Evolutionary conservation across 2,113 vertebrate genomes (phyloP).

Genomic region (Dasyprocta punctata): DNA sequence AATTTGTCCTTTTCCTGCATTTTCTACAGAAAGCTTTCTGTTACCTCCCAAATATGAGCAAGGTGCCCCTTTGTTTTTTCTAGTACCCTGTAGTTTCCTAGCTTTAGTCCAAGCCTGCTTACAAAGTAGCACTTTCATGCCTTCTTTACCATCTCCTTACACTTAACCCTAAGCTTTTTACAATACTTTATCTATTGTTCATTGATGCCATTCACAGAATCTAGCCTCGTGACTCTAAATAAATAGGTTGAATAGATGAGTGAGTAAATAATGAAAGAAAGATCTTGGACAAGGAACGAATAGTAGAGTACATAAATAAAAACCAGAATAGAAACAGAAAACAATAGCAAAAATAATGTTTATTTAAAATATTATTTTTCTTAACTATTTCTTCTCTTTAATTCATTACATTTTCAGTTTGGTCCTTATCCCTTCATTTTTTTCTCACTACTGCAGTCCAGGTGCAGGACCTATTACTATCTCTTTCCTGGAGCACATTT

Average conservation of each 20-base stretch:
- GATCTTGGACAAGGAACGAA: background rate
- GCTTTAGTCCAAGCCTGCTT: background rate
- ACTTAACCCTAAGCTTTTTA: background rate
- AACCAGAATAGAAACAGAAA: background rate
- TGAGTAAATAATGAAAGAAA: background rate
- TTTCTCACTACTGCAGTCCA: conserved; percentile 6
- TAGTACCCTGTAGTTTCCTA: background rate
- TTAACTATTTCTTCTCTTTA: background rate
- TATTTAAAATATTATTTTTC: background rate
- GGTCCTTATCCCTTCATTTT: background rate
- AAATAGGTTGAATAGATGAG: background rate
- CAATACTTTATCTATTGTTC: background rate
- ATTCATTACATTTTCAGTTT: conserved; percentile 32
- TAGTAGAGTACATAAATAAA: background rate
- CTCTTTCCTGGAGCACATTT: background rate
- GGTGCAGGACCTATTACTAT: background rate
- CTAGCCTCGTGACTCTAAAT: background rate
- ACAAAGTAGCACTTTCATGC: background rate
- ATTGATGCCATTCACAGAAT: background rate
- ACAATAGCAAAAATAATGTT: conserved; percentile 3
- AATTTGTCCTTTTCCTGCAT: background rate
- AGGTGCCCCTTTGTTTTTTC: background rate
- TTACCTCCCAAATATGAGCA: background rate
- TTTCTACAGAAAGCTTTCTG: background rate
- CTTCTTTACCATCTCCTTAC: background rate